Base-by-base conservation (phyloP, 2,113 vertebrate genomes). In the Osmerus mordax region DNA sequence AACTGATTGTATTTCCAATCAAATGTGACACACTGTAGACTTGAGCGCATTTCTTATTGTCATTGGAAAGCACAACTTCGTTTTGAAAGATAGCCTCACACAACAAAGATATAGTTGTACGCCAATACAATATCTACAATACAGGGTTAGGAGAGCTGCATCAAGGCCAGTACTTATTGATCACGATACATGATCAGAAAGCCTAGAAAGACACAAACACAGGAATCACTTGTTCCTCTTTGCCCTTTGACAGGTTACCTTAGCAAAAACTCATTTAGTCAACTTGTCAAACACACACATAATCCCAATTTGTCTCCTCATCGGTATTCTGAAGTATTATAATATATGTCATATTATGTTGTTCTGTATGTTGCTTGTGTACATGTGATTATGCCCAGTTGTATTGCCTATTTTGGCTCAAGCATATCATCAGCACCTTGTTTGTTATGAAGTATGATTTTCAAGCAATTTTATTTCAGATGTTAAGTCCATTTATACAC, bases 351-450 rank as follows among this genome's bases (percentile, higher is more conserved):
- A 72, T 89, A 88, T 87, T 90, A 52, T 75, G 70, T 74, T 54
- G 36, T 74, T 90, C 84, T 88, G 78, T 88, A 78, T 86, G 69
- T 83, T 86, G 65, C 85, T 89, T 89, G 86, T 84, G 84, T 88
- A 88, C 85, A 88, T 77, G 72, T 87, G 86, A 81, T 84, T 83
- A 87, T 77, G 75, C 87, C 83, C 84, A 80, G 71, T 89, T 86
- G 88, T 89, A 82, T 88, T 90, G 87, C 81, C 76, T 78, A 80
- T 81, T 88, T 53, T 79, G 84, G 78, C 83, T 83, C 53, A 83
- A 87, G 85, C 87, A 90, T 91, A 87, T 91, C 84, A 82, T 80
- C 86, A 89, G 91, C 91, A 92, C 90, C 91, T 93, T 92, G 87
- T 90, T 91, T 90, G 77, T 88, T 84, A 81, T 76, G 84, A 84